A percentile compares a stretch with the other conserved stretches of the same genome.
These are phyloP conservation scores for Cryptomyrus ogoouensis DNA, from an alignment of 2,113 vertebrate species.

Conservation along the genomic window DNA sequence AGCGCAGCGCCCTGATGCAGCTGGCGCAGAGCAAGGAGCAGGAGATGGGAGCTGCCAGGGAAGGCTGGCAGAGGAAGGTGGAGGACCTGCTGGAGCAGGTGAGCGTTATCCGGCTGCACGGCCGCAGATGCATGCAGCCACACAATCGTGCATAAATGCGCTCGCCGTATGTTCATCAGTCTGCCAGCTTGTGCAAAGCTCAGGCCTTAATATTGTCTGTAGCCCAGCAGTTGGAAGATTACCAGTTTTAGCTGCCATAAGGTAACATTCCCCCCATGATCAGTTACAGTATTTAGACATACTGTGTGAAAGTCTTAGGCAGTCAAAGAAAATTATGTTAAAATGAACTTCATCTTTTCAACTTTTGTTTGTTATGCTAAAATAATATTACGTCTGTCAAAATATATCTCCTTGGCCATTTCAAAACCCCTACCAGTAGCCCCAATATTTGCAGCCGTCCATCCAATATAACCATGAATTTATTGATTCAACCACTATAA, in stretches of 20 bases:
- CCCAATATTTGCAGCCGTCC: not conserved
- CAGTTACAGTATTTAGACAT: not conserved
- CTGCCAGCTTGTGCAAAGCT: not conserved
- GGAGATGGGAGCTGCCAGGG: slow-evolving; percentile 78
- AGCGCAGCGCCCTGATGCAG: slow-evolving; percentile 77
- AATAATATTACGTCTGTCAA: not conserved
- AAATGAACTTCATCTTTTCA: too few relatives aligned
- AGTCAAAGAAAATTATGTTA: not conserved
- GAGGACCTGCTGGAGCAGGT: slow-evolving; percentile 98
- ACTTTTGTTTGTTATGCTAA: too few relatives aligned
- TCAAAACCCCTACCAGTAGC: not conserved
- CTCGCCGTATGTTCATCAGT: not conserved
- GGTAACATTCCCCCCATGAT: not conserved
- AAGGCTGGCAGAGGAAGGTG: slow-evolving; percentile 96
- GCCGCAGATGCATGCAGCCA: not conserved
- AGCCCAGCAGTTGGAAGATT: not conserved
- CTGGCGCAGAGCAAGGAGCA: slow-evolving; percentile 83
- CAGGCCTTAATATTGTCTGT: too few relatives aligned
- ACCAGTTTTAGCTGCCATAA: not conserved
- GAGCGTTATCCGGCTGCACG: not conserved
- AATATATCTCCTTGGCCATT: not conserved
- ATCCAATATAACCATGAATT: not conserved
- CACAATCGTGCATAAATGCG: not conserved
- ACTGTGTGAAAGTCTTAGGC: not conserved
- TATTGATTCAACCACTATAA: not conserved